Percentiles rank a stretch among this genome's conserved stretches.
Evolutionary conservation across 2,888 invertebrate genomes (phyloP).

Genomic region (Perithous albicinctus): DNA sequence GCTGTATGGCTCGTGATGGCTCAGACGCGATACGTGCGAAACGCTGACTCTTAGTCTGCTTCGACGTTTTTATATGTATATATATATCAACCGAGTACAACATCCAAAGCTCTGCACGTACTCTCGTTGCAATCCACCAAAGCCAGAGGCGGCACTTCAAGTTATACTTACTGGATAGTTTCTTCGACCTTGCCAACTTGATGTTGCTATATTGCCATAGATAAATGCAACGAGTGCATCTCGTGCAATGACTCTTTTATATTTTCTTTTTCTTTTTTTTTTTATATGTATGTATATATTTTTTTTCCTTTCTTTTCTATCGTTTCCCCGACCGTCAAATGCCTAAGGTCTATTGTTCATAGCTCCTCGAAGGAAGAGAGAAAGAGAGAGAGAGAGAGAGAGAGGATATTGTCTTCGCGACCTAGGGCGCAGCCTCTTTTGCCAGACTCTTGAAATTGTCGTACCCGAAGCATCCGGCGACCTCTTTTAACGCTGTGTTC

Average conservation of each 20-base stretch:
- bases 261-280: background rate
- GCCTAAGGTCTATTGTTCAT: constrained; percentile 47
- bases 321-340: constrained; percentile 47
- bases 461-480: constrained; percentile 33
- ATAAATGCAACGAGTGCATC: constrained; percentile 3
- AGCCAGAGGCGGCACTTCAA: constrained; percentile 38
- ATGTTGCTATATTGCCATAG: constrained; percentile 15
- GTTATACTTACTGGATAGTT: constrained; percentile 28
- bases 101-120: constrained; percentile 51
- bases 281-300: constrained; percentile 1
- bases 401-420: constrained; percentile 38
- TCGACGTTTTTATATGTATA: constrained; percentile 52
- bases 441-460: constrained; percentile 8
- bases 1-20: constrained; percentile 36
- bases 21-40: constrained; percentile 61
- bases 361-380: constrained; percentile 20
- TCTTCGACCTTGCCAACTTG: constrained; percentile 58
- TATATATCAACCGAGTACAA: no score
- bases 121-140: constrained; percentile 29
- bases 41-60: constrained; percentile 67
- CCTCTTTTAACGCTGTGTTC: constrained; percentile 33
- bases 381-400: no score
- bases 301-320: constrained; percentile 31
- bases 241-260: constrained; percentile 7
- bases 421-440: background rate